Percentiles rank a stretch among this genome's conserved stretches.
phyloP scores from a whole-genome alignment of 2,113 vertebrate species.

The Rhineura floridana region DNA sequence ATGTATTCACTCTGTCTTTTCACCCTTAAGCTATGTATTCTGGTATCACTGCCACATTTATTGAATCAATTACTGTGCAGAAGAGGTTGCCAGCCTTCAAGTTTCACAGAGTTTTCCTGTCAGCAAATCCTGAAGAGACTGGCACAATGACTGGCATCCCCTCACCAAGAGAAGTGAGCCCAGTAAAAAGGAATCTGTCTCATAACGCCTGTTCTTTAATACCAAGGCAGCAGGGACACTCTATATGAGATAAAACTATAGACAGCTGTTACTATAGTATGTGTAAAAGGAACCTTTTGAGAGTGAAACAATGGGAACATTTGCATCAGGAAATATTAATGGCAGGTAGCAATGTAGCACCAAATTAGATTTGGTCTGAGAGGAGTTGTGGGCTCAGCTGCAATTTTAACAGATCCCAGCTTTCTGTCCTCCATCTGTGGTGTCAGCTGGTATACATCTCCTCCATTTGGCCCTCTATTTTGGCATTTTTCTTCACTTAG shows the following conservation, averaged over 20 bases:
- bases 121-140: not conserved
- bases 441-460: not conserved
- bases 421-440: constrained; percentile 27
- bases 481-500: constrained; percentile 20
- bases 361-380: constrained; percentile 4
- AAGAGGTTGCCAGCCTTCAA: not conserved
- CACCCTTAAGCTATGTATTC: not conserved
- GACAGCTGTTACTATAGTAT: not conserved
- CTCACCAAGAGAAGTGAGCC: not conserved
- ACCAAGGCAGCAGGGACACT: not conserved
- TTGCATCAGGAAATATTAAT: constrained; percentile 2
- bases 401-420: not conserved
- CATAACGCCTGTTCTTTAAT: not conserved
- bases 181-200: not conserved
- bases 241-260: not conserved
- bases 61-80: not conserved
- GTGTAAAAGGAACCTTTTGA: not conserved
- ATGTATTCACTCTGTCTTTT: not conserved
- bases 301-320: not conserved
- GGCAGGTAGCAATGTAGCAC: constrained; percentile 1
- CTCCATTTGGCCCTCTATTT: constrained; percentile 7
- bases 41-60: not conserved
- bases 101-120: not conserved
- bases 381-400: not conserved
- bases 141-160: not conserved